A percentile compares a stretch with the other conserved stretches of the same genome.
These are phyloP conservation scores for Itoplectis maculator DNA, from an alignment of 2,888 invertebrate species.

Conservation along the genomic window DNA sequence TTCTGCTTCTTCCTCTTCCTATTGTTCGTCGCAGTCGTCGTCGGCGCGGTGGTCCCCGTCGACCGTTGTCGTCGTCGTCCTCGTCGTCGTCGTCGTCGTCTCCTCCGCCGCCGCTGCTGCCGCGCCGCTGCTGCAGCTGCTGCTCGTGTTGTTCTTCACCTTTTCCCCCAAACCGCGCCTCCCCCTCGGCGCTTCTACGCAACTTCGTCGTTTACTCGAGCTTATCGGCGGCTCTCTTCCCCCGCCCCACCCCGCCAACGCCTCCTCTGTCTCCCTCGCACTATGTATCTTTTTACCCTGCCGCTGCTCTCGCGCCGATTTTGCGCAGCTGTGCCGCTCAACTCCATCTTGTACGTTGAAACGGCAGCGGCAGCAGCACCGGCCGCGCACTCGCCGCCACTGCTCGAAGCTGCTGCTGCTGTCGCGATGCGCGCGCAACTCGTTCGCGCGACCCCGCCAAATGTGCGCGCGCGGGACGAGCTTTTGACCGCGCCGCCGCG, in stretches of 20 bases:
- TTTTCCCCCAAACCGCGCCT: slow-evolving; percentile 30
- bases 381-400: not conserved
- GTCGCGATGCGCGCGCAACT: slow-evolving; percentile 60
- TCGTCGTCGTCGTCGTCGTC: slow-evolving; percentile 47
- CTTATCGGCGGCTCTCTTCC: slow-evolving; percentile 18
- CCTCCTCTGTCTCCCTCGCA: slow-evolving; percentile 48
- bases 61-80: slow-evolving; percentile 27
- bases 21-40: no score
- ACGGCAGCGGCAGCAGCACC: no score
- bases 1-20: not conserved
- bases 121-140: slow-evolving; percentile 42
- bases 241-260: slow-evolving; percentile 48
- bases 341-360: slow-evolving; percentile 35
- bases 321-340: slow-evolving; percentile 34
- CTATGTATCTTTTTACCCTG: slow-evolving; percentile 45
- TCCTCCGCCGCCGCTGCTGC: slow-evolving; percentile 77
- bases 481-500: slow-evolving; percentile 15
- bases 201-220: slow-evolving; percentile 29
- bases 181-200: slow-evolving; percentile 31
- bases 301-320: slow-evolving; percentile 48
- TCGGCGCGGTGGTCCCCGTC: slow-evolving; percentile 14
- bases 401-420: not conserved
- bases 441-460: slow-evolving; percentile 41
- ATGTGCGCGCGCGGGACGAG: slow-evolving; percentile 6
- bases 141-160: slow-evolving; percentile 26